Percentiles rank a stretch among this genome's conserved stretches.
Evolutionary conservation across 2,888 invertebrate species (phyloP).

Genomic region (Noctua fimbriata): DNA sequence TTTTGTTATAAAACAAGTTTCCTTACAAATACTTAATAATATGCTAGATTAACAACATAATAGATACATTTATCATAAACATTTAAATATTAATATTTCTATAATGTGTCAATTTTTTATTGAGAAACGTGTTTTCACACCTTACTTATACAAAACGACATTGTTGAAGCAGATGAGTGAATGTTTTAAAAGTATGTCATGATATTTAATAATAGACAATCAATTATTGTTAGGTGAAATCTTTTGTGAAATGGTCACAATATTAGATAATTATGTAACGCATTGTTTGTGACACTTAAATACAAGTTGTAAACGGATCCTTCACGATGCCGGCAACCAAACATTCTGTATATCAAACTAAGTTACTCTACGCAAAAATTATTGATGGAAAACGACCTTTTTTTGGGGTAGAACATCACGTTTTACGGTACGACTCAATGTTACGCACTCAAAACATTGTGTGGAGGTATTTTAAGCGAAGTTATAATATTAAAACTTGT

Average conservation of each 20-base stretch:
- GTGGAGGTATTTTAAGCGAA: no score
- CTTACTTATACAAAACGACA: not conserved
- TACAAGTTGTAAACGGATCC: no score
- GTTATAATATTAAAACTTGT: no score
- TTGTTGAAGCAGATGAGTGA: constrained; percentile 7
- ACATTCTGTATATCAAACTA: no score
- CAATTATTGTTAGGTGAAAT: constrained; percentile 13
- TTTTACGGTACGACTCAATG: no score
- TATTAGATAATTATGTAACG: not conserved
- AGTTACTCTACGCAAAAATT: no score
- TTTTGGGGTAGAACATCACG: no score
- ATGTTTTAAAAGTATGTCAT: constrained; percentile 27
- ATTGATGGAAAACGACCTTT: no score
- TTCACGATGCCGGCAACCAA: no score
- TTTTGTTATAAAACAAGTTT: constrained; percentile 32
- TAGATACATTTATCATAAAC: constrained; percentile 40
- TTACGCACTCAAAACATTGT: no score
- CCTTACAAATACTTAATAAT: constrained; percentile 24
- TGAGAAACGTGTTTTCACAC: constrained; percentile 50
- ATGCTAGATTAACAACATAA: constrained; percentile 30
- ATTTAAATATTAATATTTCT: constrained; percentile 35
- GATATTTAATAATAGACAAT: constrained; percentile 27
- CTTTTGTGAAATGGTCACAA: not conserved
- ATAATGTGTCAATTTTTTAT: constrained; percentile 37
- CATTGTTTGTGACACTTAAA: not conserved